Evolutionary conservation across 2,888 invertebrate genomes (phyloP).

Genomic region (Neria commutata): DNA sequence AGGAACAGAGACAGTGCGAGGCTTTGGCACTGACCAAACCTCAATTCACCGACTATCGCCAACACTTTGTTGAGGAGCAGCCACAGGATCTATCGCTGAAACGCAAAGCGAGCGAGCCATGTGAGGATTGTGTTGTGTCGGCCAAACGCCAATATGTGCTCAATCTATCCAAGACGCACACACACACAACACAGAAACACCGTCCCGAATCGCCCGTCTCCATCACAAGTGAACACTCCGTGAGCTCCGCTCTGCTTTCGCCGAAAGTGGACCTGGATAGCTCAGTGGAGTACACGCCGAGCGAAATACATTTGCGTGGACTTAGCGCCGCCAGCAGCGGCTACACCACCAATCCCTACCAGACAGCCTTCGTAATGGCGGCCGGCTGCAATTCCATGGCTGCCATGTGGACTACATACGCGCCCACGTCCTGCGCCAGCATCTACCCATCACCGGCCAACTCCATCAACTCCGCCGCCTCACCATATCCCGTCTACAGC

Average conservation of each 20-base stretch:
- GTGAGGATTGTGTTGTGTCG: constrained; percentile 41
- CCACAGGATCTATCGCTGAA: constrained; percentile 60
- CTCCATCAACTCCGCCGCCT: constrained; percentile 36
- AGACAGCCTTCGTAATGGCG: constrained; percentile 50
- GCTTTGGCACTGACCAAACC: constrained; percentile 46
- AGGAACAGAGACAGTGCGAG: constrained; percentile 55
- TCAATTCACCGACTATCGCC: constrained; percentile 13
- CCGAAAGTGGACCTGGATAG: constrained; percentile 41
- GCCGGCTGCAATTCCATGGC: constrained; percentile 54
- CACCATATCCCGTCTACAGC: constrained; percentile 44
- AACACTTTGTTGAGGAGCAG: constrained; percentile 45
- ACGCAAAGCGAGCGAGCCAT: constrained; percentile 44
- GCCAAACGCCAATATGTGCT: constrained; percentile 52
- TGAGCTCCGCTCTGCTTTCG: constrained; percentile 43
- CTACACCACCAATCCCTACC: constrained; percentile 51
- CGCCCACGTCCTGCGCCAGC: constrained; percentile 35
- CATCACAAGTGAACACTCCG: constrained; percentile 3
- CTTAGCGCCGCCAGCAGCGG: constrained; percentile 43
- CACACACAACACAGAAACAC: background rate
- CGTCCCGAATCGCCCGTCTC: constrained; percentile 27
- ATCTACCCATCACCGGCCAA: constrained; percentile 47
- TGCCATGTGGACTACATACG: constrained; percentile 51
- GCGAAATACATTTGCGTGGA: constrained; percentile 55
- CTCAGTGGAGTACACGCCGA: constrained; percentile 39
- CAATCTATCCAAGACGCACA: constrained; percentile 48